Evolutionary conservation across 2,888 invertebrate genomes (phyloP).

Genomic region (Andrena trimmerana): DNA sequence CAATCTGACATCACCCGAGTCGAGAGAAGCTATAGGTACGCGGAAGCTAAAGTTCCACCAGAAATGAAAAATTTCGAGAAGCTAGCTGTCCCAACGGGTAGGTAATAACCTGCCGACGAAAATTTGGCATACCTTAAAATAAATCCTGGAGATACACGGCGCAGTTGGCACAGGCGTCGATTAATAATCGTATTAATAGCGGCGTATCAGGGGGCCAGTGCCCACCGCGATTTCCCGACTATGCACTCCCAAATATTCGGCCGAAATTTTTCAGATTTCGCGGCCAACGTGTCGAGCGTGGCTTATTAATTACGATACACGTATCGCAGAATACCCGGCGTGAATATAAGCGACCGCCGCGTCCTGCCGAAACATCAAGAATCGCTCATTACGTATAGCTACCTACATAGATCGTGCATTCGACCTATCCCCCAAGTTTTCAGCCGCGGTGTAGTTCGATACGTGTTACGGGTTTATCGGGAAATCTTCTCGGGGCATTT

Average conservation of each 20-base stretch:
- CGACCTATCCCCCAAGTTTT: background rate
- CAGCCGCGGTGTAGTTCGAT: conserved; percentile 28
- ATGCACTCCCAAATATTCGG: conserved; percentile 28
- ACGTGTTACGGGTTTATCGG: conserved; percentile 50
- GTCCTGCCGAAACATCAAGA: no score
- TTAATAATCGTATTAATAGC: conserved; percentile 44
- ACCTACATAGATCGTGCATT: no score
- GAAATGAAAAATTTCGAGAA: background rate
- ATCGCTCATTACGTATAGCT: no score
- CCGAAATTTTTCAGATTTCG: conserved; percentile 40
- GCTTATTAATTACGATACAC: conserved; percentile 38
- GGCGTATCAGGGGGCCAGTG: conserved; percentile 5
- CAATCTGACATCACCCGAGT: background rate
- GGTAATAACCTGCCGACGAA: conserved; percentile 14
- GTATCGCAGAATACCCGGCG: conserved; percentile 23
- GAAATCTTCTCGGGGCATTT: conserved; percentile 36
- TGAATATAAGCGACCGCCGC: no score
- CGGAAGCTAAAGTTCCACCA: background rate
- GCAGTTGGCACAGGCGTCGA: conserved; percentile 39
- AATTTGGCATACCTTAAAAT: conserved; percentile 23
- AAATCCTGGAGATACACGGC: conserved; percentile 25
- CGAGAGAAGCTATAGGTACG: background rate
- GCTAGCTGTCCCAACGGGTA: background rate
- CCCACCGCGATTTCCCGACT: background rate
- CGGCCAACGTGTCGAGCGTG: conserved; percentile 16